A percentile compares a stretch with the other conserved stretches of the same genome.
Evolutionary conservation across 2,888 invertebrate species (phyloP).

Genomic region (Tenthredo livida): DNA sequence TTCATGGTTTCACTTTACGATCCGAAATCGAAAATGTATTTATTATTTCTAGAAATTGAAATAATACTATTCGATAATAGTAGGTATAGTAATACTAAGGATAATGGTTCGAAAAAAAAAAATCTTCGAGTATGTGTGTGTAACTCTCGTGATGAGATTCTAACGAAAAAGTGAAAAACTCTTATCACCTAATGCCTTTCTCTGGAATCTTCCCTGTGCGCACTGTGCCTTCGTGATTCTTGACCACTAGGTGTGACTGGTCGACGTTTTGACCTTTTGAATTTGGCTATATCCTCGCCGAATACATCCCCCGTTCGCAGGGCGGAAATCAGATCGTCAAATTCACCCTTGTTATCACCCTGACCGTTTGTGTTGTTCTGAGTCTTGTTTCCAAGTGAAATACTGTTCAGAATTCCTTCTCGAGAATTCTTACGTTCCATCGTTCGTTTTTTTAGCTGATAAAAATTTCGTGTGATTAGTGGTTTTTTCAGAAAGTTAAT

Average conservation of each 20-base stretch:
- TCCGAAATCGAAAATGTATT: neutral
- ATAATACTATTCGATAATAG: neutral
- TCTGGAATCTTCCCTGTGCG: slow-evolving; percentile 85
- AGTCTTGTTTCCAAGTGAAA: slow-evolving; percentile 84
- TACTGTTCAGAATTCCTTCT: slow-evolving; percentile 88
- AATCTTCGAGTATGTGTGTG: neutral
- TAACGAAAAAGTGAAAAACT: slow-evolving; percentile 33
- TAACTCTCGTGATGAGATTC: slow-evolving; percentile 21
- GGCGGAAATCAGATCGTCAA: slow-evolving; percentile 97
- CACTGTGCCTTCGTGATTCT: slow-evolving; percentile 82
- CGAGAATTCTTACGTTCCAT: slow-evolving; percentile 91
- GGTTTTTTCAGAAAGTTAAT: neutral
- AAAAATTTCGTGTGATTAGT: neutral
- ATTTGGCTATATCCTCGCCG: slow-evolving; percentile 97
- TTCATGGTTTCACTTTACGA: neutral
- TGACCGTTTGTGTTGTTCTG: slow-evolving; percentile 82
- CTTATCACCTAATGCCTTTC: slow-evolving; percentile 78
- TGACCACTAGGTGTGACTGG: slow-evolving; percentile 80
- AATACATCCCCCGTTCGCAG: slow-evolving; percentile 96
- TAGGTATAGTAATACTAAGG: neutral
- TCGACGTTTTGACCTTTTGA: slow-evolving; percentile 88
- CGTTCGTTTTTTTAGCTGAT: slow-evolving; percentile 89
- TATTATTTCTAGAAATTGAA: neutral
- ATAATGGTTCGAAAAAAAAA: neutral
- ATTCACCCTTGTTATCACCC: slow-evolving; percentile 89